Conservation (phyloP, 2,888 invertebrate genomes). For the Epirrhoe tristata region DNA sequence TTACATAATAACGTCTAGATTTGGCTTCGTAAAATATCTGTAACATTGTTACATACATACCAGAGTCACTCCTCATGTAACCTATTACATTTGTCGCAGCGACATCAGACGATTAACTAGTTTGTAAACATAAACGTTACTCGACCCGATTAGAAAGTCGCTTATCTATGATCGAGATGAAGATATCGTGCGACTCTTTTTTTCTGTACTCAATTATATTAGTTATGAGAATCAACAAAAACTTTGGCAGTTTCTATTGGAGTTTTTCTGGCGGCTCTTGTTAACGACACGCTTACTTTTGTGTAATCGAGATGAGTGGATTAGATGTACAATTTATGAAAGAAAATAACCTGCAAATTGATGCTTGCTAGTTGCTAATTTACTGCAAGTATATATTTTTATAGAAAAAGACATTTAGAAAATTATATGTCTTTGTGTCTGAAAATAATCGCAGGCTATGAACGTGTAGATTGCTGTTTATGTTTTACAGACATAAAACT, state of each 20-base stretch:
- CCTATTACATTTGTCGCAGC: conserved; percentile 60
- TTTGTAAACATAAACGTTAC: conserved; percentile 75
- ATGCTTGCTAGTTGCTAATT: background rate
- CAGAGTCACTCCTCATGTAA: conserved; percentile 15
- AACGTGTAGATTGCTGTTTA: background rate
- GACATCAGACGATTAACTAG: conserved; percentile 70
- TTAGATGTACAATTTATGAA: background rate
- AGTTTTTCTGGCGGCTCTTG: conserved; percentile 28
- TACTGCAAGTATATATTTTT: background rate
- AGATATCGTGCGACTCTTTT: conserved; percentile 68
- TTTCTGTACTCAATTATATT: conserved; percentile 59
- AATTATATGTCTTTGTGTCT: background rate
- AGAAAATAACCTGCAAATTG: background rate
- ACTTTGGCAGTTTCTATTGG: conserved; percentile 39
- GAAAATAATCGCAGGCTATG: background rate
- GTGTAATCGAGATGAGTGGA: conserved; percentile 22
- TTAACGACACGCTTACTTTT: conserved; percentile 35
- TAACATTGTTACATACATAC: background rate
- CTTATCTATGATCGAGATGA: conserved; percentile 73
- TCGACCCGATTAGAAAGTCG: conserved; percentile 77
- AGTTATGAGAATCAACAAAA: conserved; percentile 39
- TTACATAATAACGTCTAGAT: background rate
- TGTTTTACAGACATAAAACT: background rate
- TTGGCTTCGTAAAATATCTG: background rate
- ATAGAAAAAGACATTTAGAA: background rate